phyloP scores from a whole-genome alignment of 92 coral and sea anemone genomes.

The Siderastrea radians region DNA sequence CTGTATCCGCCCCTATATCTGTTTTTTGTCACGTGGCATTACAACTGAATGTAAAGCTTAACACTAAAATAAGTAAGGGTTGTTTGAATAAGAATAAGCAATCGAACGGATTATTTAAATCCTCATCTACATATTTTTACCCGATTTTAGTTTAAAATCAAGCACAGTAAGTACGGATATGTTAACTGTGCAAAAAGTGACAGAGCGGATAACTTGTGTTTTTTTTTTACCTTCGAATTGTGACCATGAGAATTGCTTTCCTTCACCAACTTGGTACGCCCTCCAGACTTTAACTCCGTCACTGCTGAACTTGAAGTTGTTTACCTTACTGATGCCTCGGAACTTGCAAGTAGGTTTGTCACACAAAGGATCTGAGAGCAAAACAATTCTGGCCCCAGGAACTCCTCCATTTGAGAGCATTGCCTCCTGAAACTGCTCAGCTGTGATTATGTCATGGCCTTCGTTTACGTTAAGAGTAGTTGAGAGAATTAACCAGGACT shows the following conservation, averaged over 20 bases:
- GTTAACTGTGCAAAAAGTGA: neutral
- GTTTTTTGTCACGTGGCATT: too few relatives aligned
- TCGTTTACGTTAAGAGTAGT: too few relatives aligned
- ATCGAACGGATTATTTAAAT: too few relatives aligned
- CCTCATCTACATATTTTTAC: too few relatives aligned
- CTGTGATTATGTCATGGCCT: too few relatives aligned
- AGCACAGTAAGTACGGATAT: neutral
- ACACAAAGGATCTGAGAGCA: neutral
- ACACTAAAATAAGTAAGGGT: too few relatives aligned
- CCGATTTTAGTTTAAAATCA: neutral
- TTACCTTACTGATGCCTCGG: neutral
- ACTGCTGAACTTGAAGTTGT: neutral
- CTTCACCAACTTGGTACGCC: conserved; percentile 25
- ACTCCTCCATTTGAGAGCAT: neutral
- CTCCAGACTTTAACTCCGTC: conserved; percentile 17
- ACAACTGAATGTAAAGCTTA: too few relatives aligned
- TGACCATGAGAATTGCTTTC: conserved; percentile 22
- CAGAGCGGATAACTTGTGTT: neutral
- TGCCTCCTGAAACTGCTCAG: too few relatives aligned
- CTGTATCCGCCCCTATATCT: too few relatives aligned
- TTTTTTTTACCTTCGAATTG: conserved; percentile 16
- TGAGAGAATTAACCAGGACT: too few relatives aligned
- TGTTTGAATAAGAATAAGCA: too few relatives aligned
- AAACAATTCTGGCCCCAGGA: neutral
- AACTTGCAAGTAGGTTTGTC: neutral